phyloP scores from a whole-genome alignment of 2,888 invertebrate genomes.

The Sinohyriopsis cumingii region DNA sequence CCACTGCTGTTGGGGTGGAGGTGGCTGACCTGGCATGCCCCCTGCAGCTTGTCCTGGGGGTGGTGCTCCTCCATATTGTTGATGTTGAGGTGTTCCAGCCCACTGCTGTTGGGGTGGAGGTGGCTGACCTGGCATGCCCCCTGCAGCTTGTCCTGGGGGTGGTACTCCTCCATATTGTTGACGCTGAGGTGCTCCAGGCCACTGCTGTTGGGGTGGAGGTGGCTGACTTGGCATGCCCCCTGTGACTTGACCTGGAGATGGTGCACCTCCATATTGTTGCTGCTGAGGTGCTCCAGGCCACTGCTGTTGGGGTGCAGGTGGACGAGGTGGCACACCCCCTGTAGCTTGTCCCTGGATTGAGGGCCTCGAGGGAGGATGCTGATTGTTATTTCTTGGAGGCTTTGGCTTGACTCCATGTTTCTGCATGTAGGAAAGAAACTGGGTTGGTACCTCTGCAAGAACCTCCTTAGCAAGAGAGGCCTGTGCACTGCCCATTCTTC shows the following conservation, averaged over 20 bases:
- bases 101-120: too few relatives aligned
- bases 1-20: too few relatives aligned
- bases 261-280: slow-evolving; percentile 1
- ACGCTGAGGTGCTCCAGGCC: not conserved
- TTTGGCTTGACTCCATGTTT: slow-evolving; percentile 55
- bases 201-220: slow-evolving; percentile 1
- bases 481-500: slow-evolving; percentile 46
- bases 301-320: slow-evolving; percentile 3
- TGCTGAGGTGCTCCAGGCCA: slow-evolving; percentile 1
- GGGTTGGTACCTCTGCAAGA: slow-evolving; percentile 68
- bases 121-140: too few relatives aligned
- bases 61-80: too few relatives aligned
- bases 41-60: too few relatives aligned
- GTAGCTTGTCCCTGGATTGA: slow-evolving; percentile 3
- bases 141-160: too few relatives aligned
- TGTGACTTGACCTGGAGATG: not conserved
- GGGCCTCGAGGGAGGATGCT: not conserved
- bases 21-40: too few relatives aligned
- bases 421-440: slow-evolving; percentile 74
- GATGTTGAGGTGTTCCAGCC: too few relatives aligned
- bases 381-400: slow-evolving; percentile 13
- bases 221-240: not conserved
- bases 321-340: not conserved
- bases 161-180: too few relatives aligned
- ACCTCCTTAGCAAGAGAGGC: slow-evolving; percentile 75